Conservation (phyloP, 92 coral and sea anemone genomes). For the Plumapathes pennacea region DNA sequence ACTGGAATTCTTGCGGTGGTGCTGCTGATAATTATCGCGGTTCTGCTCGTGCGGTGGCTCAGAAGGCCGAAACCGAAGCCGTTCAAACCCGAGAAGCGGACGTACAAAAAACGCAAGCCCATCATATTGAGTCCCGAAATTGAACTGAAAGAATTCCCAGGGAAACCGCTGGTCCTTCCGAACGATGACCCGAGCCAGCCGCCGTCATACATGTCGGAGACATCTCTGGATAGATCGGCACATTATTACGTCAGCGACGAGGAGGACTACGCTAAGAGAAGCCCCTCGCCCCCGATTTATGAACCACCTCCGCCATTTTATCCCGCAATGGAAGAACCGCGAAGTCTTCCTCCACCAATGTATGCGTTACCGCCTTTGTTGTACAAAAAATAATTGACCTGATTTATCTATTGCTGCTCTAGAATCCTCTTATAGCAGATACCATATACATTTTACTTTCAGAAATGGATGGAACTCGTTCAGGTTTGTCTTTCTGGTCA, state of each 20-base stretch:
- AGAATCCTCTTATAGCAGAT: too few relatives aligned
- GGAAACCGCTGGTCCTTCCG: constrained; percentile 90
- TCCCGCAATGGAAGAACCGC: constrained; percentile 19
- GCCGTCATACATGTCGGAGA: constrained; percentile 79
- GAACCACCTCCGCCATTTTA: constrained; percentile 84
- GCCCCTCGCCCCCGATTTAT: constrained; percentile 54
- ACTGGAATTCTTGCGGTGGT: constrained; percentile 68
- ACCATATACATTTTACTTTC: too few relatives aligned
- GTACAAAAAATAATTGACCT: too few relatives aligned
- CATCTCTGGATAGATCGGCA: constrained; percentile 63
- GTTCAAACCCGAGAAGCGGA: constrained; percentile 63
- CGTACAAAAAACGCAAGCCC: constrained; percentile 88
- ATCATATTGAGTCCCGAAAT: constrained; percentile 80
- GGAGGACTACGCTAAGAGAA: constrained; percentile 51
- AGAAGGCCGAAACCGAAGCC: constrained; percentile 82
- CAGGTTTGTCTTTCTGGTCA: too few relatives aligned
- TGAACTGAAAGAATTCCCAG: constrained; percentile 70
- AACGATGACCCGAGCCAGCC: constrained; percentile 79
- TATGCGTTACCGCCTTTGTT: constrained; percentile 74
- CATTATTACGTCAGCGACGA: constrained; percentile 50
- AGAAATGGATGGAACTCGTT: too few relatives aligned
- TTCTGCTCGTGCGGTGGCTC: constrained; percentile 48
- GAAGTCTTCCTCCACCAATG: constrained; percentile 73
- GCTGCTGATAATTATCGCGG: constrained; percentile 58
- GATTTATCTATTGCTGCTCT: too few relatives aligned